Evolutionary conservation across 2,113 vertebrate genomes (phyloP), one percentile per base, ranked within the genome.

Genomic region (Myotis lucifugus): DNA sequence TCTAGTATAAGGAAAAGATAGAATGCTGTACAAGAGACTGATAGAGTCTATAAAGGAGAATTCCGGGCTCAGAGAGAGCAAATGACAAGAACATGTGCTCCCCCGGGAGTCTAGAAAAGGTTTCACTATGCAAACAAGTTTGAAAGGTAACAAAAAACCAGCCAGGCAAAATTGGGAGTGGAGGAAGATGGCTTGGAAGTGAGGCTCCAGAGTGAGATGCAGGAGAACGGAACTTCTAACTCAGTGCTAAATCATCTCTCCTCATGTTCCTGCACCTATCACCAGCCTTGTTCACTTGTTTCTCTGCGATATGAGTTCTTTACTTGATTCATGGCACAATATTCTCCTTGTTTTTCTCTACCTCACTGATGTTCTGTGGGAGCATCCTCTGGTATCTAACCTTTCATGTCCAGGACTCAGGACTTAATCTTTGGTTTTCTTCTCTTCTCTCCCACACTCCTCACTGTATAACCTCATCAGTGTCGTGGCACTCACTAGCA

Each of bases 401-500:
- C 2, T 19, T 54, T 29, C 78, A 34, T 37, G 18, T 42, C 21
- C 70, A 37, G 23, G 18, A 70, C 14, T 23, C 32, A 81, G 15
- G 34, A 61, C 8, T n/a, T 40, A 40, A 21, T 17, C 9, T 5
- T 46, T 40, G 18, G 0, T 61, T 50, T 40, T 50, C 42, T 59
- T 18, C 17, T 40, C 18, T 50, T 42, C 34, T 73, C 34, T 40
- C 9, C 15, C 23, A 29, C 13, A 29, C 6, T 42, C 1, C 6
- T 50, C 0, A 0, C 5, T 14, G 10, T 84, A 6, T 59, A 21
- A 67, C 6, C 11, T 18, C 5, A 0, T 34, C 10, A 11, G 2
- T 46, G 6, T 32, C 5, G 11, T 13, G 34, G 18, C 0, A 29
- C 25, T 93, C 66, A 72, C 34, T 34, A 10, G 4, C 17, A 11